Evolutionary conservation across 2,113 vertebrate species (phyloP), one percentile per base, ranked within the genome.

Genomic region (Lynx canadensis): DNA sequence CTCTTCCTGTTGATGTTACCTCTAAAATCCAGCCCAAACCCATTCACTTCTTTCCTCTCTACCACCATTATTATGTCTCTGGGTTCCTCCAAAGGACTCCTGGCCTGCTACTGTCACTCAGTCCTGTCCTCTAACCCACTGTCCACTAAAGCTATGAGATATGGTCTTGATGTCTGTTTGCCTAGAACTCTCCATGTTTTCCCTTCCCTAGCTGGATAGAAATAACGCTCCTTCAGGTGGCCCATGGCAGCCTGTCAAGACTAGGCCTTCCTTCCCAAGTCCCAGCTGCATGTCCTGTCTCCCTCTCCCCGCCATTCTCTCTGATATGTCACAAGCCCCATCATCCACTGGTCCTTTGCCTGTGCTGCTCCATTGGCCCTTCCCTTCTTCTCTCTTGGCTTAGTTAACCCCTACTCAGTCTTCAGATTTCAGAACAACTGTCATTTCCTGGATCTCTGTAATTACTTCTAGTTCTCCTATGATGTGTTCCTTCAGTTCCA

Each of bases 71-170:
- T 3, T 11, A 15, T 4, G 33, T 12, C 55, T 68, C 71, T 25
- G 29, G 41, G 36, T 21, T 48, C 57, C 74, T 19, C 3, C 16
- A 5, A 12, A 4, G 31, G 71, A 63, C 48, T 45, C 76, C 29
- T 3, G 8, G 38, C 9, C 36, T 45, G 36, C 41, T 31, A 29
- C 21, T 31, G 33, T 45, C 52, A 65, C 55, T 57, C 25, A 13
- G 41, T 38, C 55, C 52, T 21, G 41, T 8, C 31, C n/a, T 69
- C 52, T 21, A 23, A 21, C 18, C 38, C 16, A 15, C 4, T 45
- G 52, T 38, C 78, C 48, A 5, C 38, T 38, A 7, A 0, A 25
- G 80, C n/a, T 5, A 0, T 0, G 27, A n/a, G 19, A 50, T 21
- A 27, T 25, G 4, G 31, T 21, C 18, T 27, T 71, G 45, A 87